A percentile compares a stretch with the other conserved stretches of the same genome.
Conservation (phyloP, 2,797 vertebrate species). For the Lagorchestes hirsutus region DNA sequence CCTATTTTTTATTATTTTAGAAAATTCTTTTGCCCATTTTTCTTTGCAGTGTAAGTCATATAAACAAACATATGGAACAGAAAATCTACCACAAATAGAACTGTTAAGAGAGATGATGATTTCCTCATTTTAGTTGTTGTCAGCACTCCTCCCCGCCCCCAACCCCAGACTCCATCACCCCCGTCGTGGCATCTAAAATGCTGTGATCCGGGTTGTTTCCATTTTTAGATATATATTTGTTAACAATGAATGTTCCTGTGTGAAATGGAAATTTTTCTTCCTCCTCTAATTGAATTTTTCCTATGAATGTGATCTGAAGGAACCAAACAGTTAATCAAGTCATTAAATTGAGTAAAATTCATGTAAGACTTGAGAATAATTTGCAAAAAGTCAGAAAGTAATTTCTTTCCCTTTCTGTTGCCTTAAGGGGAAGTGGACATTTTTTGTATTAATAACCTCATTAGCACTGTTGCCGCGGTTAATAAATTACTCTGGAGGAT, state of each 20-base stretch:
- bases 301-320: constrained; percentile 29
- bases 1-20: not conserved
- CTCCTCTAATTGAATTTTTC: constrained; percentile 65
- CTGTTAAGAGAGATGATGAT: not conserved
- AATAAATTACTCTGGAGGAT: constrained; percentile 20
- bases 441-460: constrained; percentile 55
- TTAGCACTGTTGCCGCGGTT: constrained; percentile 57
- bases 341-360: constrained; percentile 47
- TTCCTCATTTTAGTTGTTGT: not conserved
- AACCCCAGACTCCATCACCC: not conserved
- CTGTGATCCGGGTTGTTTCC: constrained; percentile 45
- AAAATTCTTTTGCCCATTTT: not conserved
- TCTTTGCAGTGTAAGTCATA: not conserved
- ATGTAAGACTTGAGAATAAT: constrained; percentile 51
- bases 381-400: constrained; percentile 51
- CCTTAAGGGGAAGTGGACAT: constrained; percentile 51
- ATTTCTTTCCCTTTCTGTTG: constrained; percentile 38
- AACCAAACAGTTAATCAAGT: constrained; percentile 46
- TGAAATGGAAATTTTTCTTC: constrained; percentile 54
- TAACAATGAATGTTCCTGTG: constrained; percentile 41
- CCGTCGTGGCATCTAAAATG: constrained; percentile 37
- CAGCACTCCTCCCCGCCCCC: too few relatives aligned
- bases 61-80: not conserved
- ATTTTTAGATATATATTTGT: constrained; percentile 32
- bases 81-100: not conserved